Evolutionary conservation across 53 echinoderm and acorn worm species (phyloP).

Genomic region (Pentamera pediparva): DNA sequence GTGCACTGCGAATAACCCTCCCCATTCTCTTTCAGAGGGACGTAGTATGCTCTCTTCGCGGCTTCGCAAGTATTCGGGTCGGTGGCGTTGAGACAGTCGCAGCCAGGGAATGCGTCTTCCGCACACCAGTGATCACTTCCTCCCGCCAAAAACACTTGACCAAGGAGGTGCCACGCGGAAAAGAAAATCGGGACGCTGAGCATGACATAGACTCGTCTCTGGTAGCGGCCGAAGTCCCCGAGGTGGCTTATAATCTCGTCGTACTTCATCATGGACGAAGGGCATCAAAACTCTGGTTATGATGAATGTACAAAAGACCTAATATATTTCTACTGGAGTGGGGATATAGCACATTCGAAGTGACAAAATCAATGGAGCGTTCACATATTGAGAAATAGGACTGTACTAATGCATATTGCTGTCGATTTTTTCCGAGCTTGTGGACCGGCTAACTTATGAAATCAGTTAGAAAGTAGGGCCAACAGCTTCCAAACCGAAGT

Average conservation of each 20-base stretch:
- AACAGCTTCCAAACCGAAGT: too few species aligned
- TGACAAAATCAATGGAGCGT: too few species aligned
- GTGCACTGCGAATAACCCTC: background rate
- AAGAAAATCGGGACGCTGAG: slow-evolving; percentile 7
- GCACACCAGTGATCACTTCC: slow-evolving; percentile 23
- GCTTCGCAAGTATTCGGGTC: background rate
- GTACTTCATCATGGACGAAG: slow-evolving; percentile 5
- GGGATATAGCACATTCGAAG: too few species aligned
- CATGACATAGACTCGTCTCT: background rate
- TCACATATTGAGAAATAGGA: too few species aligned
- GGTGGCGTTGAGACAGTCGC: background rate
- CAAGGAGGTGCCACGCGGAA: slow-evolving; percentile 14
- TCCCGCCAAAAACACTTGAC: slow-evolving; percentile 23
- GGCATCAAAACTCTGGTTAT: background rate
- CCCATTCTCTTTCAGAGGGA: background rate
- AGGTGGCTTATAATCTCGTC: slow-evolving; percentile 18
- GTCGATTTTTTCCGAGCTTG: too few species aligned
- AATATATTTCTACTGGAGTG: too few species aligned
- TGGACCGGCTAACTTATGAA: too few species aligned
- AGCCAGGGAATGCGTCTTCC: background rate
- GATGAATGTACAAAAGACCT: too few species aligned
- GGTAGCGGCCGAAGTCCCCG: slow-evolving; percentile 24
- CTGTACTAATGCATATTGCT: too few species aligned
- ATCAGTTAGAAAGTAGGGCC: too few species aligned
- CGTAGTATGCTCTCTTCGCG: background rate